Evolutionary conservation across 1,140 invertebrate genomes (phyloP), one percentile per base, ranked within the genome.

Genomic region (Leptestheria dahalacensis): DNA sequence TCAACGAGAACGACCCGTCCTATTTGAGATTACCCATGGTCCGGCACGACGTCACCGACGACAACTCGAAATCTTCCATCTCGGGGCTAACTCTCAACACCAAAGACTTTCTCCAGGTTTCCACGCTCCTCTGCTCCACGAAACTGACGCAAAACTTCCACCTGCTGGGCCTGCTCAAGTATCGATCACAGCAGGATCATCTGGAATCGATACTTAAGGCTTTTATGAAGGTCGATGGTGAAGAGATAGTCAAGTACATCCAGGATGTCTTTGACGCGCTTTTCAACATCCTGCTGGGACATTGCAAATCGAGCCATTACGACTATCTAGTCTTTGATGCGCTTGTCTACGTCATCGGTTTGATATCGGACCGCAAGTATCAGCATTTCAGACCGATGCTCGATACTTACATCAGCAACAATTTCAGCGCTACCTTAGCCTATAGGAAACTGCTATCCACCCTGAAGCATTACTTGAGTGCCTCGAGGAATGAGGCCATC

Each of bases 131-230:
- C 48, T 96, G 91, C 72, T 96, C 92, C 29, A 96, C 92, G 3
- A 96, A 95, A 74, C 78, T 97, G 28, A 97, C 93, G 2, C 91
- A 96, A 74, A 90, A 95, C 75, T 85, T 91, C 69, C 85, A 92
- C 69, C 78, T 97, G 49, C 75, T 96, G 33, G 89, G 88, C n/a
- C 76, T 96, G 24, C 72, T 97, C 25, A 91, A 57, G 28, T 62
- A 60, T 20, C 23, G 94, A 69, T 96, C 91, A 91, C 47, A 51
- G 23, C 25, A 18, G 21, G 47, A 51, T 12, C 79, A 82, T 62
- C 72, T 95, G 25, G 76, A 82, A 55, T 73, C 80, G 48, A 86
- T 86, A 29, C 75, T 95, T 23, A 71, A 73, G 47, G 79, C 82
- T 6, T 71, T 96, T 26, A 84, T 86, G 71, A 79, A 82, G 61